phyloP scores from a whole-genome alignment of 2,888 invertebrate species.

The Brenthis daphne region DNA sequence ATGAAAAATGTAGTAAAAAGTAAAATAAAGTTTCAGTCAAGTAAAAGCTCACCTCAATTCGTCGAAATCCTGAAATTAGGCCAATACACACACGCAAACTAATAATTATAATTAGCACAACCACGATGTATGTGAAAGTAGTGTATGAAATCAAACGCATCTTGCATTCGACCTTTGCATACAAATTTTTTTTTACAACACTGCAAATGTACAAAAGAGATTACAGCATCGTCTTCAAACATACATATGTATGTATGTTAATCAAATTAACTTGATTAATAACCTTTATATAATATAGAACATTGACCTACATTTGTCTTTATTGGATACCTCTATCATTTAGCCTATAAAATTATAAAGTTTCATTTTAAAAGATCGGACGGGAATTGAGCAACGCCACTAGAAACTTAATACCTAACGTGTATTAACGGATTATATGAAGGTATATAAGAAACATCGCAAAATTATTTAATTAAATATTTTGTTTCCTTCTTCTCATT shows the following conservation, averaged over 20 bases:
- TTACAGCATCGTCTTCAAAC: neutral
- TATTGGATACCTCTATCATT: slow-evolving; percentile 1
- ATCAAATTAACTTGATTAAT: slow-evolving; percentile 15
- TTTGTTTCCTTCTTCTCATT: no score
- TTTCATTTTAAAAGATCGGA: neutral
- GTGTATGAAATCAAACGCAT: slow-evolving; percentile 23
- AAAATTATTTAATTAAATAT: no score
- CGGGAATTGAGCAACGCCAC: neutral
- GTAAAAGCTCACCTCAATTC: slow-evolving; percentile 5
- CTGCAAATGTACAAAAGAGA: neutral
- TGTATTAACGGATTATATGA: neutral
- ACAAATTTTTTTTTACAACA: slow-evolving; percentile 5
- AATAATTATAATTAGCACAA: slow-evolving; percentile 24
- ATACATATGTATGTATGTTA: neutral
- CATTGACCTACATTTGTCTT: slow-evolving; percentile 10
- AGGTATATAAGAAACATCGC: no score
- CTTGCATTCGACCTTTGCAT: slow-evolving; percentile 11
- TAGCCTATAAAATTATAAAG: neutral
- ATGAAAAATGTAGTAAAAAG: no score
- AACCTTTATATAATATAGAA: slow-evolving; percentile 13
- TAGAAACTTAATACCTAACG: no score
- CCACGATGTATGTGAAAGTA: slow-evolving; percentile 22
- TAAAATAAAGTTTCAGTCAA: neutral
- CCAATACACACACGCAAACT: slow-evolving; percentile 14
- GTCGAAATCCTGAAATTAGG: slow-evolving; percentile 15